Evolutionary conservation across 2,888 invertebrate species (phyloP), one percentile per base, ranked within the genome.

Genomic region (Noctua comes): DNA sequence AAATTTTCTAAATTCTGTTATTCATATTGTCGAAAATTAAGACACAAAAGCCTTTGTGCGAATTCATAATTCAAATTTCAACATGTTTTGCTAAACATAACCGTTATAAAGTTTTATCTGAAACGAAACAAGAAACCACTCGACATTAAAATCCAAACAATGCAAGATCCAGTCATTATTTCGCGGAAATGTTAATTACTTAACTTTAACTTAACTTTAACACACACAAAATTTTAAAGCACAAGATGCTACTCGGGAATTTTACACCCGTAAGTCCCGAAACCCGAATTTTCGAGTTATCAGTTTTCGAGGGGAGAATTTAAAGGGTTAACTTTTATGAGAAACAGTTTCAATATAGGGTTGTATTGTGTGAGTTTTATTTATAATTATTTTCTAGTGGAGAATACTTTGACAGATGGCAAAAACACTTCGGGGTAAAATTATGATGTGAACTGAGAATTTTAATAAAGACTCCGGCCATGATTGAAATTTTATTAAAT

Each of bases 181-280:
- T 73, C 70, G 36, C 68, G 36, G 43, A 71, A 79, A 88, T 85
- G 79, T 82, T 86, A 87, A 87, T 87, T 87, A 88, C 65, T 65
- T 72, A 87, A 88, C 76, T 88, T 87, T 80, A 46, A n/a, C n/a
- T n/a, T n/a, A n/a, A n/a, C n/a, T n/a, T n/a, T n/a, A n/a, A n/a
- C 62, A 75, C 74, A 72, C 70, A 75, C 75, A 76, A 77, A 78
- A 87, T 85, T 71, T 77, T 74, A 80, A 79, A 65, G 64, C 70
- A 0, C 66, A 82, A 82, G 79, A 83, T 24, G 65, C 66, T 66
- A 76, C 73, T 79, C 71, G 62, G 40, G 46, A 86, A 75, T 77
- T 77, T 71, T 68, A 76, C 40, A 54, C 71, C 76, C 71, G 27
- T 31, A 82, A 76, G 64, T 76, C 57, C 48, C 72, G 36, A 51